Evolutionary conservation across 1,140 invertebrate genomes (phyloP), one percentile per base, ranked within the genome.

Genomic region (Trichogramma pretiosum): DNA sequence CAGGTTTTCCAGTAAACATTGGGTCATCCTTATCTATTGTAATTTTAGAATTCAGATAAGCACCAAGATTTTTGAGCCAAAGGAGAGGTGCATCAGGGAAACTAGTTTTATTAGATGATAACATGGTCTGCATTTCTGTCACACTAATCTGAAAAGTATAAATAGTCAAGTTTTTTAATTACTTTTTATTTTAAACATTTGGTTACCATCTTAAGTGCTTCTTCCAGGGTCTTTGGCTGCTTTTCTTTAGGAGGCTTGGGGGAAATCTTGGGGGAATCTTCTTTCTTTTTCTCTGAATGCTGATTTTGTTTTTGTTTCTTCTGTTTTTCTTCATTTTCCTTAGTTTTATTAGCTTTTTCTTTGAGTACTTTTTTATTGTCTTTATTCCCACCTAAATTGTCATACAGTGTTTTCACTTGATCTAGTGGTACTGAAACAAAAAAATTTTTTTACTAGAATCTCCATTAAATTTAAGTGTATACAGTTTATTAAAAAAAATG

Each of bases 141-240:
- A 66, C 55, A 57, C 78, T 71, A 54, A 83, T 78, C 81, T 84
- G 40, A 16, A 46, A 65, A 34, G 37, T 46, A 68, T 71, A 51
- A 23, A 30, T 8, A 18, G 28, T 17, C 24, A 9, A 34, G 2
- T 41, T 14, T 22, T 5, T 28, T 28, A 7, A 7, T 28, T 21
- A 43, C 13, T 18, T 10, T 8, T 39, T n/a, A 43, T 22, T 33
- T 26, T n/a, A 16, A 14, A 34, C 28, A 37, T 51, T 40, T 53
- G 36, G 36, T 41, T 73, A 84, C 81, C 46, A 60, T 56, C 63
- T 77, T 74, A 28, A 85, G 61, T 18, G 80, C 81, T 60, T 74
- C 78, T 59, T 84, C 82, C 36, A 84, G 68, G 24, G 76, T 78
- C 66, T 83, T 84, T 17, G 79, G 77, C 42, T 67, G 69, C 59